These are phyloP conservation scores for Eptatretus atami DNA, from an alignment of 2,797 vertebrate genomes.

Conservation along the genomic window DNA sequence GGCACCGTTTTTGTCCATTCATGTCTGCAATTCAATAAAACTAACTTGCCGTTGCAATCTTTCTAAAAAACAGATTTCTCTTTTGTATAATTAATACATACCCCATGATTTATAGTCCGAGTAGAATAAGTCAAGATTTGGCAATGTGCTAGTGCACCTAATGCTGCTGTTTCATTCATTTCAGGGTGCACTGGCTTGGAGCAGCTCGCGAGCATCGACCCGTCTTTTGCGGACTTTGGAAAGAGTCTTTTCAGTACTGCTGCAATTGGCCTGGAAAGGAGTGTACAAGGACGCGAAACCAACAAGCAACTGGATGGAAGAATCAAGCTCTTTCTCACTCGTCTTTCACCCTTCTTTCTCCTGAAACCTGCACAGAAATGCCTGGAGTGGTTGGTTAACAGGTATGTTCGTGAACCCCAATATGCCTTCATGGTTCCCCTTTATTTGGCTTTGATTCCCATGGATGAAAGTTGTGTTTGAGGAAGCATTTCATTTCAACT, in stretches of 20 bases:
- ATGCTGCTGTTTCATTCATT: slow-evolving; percentile 1
- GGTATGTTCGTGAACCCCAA: slow-evolving; percentile 18
- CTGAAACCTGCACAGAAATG: slow-evolving; percentile 80
- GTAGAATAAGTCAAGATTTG: no score
- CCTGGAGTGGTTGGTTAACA: slow-evolving; percentile 77
- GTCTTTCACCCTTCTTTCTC: slow-evolving; percentile 64
- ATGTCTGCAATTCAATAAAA: no score
- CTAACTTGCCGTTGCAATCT: no score
- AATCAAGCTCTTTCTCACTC: slow-evolving; percentile 44
- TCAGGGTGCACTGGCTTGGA: slow-evolving; percentile 72
- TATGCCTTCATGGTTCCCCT: no score
- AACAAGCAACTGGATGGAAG: slow-evolving; percentile 41
- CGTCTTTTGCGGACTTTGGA: slow-evolving; percentile 39
- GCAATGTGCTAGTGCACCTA: no score
- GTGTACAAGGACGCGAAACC: slow-evolving; percentile 49
- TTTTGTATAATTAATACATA: no score
- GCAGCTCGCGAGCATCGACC: slow-evolving; percentile 53
- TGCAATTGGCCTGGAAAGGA: slow-evolving; percentile 40
- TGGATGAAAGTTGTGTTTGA: no score
- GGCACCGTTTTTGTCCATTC: no score
- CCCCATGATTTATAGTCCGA: no score
- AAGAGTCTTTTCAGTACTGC: slow-evolving; percentile 39
- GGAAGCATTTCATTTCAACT: no score
- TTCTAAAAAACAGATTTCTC: no score
- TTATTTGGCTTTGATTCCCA: no score